Evolutionary conservation across 2,797 vertebrate genomes (phyloP).

Genomic region (Pangasius djambal): DNA sequence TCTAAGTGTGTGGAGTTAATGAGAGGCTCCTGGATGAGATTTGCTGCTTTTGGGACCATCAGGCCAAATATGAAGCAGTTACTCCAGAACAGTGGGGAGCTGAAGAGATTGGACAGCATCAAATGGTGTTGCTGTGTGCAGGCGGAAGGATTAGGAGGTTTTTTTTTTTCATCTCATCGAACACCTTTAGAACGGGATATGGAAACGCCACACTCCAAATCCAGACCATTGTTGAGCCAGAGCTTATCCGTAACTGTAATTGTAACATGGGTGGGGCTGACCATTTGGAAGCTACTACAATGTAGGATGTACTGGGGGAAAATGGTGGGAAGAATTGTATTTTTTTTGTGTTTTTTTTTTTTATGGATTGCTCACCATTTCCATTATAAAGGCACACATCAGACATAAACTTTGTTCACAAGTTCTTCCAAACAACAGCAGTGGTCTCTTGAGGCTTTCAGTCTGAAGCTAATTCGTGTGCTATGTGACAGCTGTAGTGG

Average conservation of each 20-base stretch:
- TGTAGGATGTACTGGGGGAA: not conserved
- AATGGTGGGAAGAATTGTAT: not conserved
- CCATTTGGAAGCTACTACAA: not conserved
- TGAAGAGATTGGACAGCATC: slow-evolving; percentile 23
- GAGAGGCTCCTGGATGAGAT: not conserved
- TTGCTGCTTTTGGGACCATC: not conserved
- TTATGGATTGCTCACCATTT: not conserved
- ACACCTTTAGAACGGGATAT: slow-evolving; percentile 1
- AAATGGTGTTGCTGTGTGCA: slow-evolving; percentile 23
- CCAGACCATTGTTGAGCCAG: not conserved
- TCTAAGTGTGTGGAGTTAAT: not conserved
- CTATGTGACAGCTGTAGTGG: not conserved
- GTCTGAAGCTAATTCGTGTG: not conserved
- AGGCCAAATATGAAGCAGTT: slow-evolving; percentile 10
- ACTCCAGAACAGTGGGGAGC: slow-evolving; percentile 11
- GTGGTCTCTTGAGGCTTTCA: not conserved
- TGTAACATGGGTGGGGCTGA: not conserved
- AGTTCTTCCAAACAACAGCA: not conserved
- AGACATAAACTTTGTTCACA: not conserved
- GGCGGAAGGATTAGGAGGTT: slow-evolving; percentile 19
- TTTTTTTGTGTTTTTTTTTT: not conserved
- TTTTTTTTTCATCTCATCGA: not conserved
- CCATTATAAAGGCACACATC: slow-evolving; percentile 12
- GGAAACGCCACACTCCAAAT: not conserved
- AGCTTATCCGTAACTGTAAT: slow-evolving; percentile 3